Conservation (phyloP, 2,888 invertebrate species). For the Globia sparganii region DNA sequence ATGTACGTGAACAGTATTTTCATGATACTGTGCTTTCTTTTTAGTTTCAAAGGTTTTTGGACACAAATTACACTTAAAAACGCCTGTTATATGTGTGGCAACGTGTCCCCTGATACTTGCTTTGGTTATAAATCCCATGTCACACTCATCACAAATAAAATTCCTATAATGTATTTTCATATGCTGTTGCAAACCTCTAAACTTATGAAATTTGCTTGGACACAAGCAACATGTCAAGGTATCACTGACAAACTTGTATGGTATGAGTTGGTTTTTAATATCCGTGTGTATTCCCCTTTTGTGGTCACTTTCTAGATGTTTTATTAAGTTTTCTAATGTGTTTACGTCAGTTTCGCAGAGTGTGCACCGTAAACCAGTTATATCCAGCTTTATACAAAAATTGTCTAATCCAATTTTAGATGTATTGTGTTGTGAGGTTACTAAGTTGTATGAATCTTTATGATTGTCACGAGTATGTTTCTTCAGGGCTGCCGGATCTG, state of each 20-base stretch:
- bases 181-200: constrained; percentile 3
- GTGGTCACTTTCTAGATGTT: constrained; percentile 63
- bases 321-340: constrained; percentile 39
- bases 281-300: constrained; percentile 68
- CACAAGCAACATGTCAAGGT: constrained; percentile 21
- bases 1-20: constrained; percentile 63
- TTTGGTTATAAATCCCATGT: constrained; percentile 23
- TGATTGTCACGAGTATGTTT: constrained; percentile 67
- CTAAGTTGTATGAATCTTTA: constrained; percentile 9
- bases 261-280: constrained; percentile 73
- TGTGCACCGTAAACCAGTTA: constrained; percentile 30
- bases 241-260: constrained; percentile 68
- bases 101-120: not conserved
- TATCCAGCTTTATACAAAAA: constrained; percentile 28
- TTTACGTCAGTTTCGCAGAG: constrained; percentile 30
- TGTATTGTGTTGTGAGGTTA: not conserved
- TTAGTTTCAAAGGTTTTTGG: constrained; percentile 79
- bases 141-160: constrained; percentile 22
- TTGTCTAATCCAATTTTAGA: accelerated
- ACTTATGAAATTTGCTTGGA: constrained; percentile 1
- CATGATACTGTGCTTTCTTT: constrained; percentile 76
- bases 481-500: constrained; percentile 69
- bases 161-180: constrained; percentile 31
- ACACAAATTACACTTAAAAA: constrained; percentile 69
- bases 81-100: not conserved